Conservation (phyloP, 1,140 invertebrate genomes). For the Leptinotarsa undecemlineata region DNA sequence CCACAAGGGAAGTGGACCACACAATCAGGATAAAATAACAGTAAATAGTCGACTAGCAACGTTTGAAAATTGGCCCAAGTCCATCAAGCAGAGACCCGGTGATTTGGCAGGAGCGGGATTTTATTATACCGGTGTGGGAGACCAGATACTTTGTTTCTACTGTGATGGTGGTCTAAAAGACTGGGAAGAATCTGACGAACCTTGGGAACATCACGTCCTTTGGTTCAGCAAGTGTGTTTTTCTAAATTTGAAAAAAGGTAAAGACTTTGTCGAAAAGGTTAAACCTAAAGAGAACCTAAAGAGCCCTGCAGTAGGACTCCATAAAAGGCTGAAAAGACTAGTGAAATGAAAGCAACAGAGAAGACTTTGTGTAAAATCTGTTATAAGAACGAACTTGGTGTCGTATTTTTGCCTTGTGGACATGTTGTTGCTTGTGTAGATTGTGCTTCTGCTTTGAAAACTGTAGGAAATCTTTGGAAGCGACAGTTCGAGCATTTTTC, state of each 20-base stretch:
- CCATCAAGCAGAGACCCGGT: no score
- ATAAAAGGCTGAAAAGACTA: slow-evolving; percentile 14
- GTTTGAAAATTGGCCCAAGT: no score
- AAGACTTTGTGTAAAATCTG: slow-evolving; percentile 64
- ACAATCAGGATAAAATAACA: no score
- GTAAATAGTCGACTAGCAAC: no score
- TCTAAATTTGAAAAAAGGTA: slow-evolving; percentile 74
- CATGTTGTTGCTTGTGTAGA: slow-evolving; percentile 85
- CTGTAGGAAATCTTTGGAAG: slow-evolving; percentile 73
- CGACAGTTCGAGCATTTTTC: slow-evolving; percentile 78
- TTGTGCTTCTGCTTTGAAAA: slow-evolving; percentile 80
- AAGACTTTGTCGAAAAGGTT: slow-evolving; percentile 59
- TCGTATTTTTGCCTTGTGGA: slow-evolving; percentile 86
- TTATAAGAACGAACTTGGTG: slow-evolving; percentile 80
- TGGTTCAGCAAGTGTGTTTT: slow-evolving; percentile 82
- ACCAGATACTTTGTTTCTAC: no score
- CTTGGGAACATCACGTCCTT: slow-evolving; percentile 85
- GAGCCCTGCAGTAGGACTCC: neutral
- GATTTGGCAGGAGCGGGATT: no score
- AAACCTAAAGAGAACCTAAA: slow-evolving; percentile 26
- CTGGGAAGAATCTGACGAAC: slow-evolving; percentile 83
- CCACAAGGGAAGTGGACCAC: slow-evolving; percentile 56
- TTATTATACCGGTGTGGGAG: no score
- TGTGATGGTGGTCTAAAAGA: no score
- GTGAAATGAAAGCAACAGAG: slow-evolving; percentile 22